Base-by-base conservation (phyloP, 2,113 vertebrate species). In the Pelmatolapia mariae region DNA sequence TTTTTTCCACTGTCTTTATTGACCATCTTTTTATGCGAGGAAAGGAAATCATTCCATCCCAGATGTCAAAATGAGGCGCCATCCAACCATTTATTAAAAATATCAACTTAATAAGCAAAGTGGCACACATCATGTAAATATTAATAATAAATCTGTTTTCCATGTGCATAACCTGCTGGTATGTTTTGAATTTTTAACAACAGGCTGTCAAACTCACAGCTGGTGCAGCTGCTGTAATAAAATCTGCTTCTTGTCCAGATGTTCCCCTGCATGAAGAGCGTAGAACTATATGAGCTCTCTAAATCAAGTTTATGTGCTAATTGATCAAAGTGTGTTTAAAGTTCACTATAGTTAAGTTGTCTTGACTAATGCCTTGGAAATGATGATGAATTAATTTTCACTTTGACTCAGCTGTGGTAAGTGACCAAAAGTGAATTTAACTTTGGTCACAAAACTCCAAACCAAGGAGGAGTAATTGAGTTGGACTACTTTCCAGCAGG, bases 21-120 rank as follows among this genome's bases (percentile, higher is more conserved):
- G 33, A 66, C 61, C 33, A 38, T 38, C 33, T n/a, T 66, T 1
- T 61, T 38, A 38, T 38, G 10, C 1, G 0, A 66, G 0, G 0
- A 66, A 7, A n/a, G 18, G 18, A 38, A 19, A 22, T 66, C 18
- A 0, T 38, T 38, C 61, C 61, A 66, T 66, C 19, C n/a, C 1
- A 43, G n/a, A 71, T 43, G n/a, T 43, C 66, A 71, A 22, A 73
- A 43, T 45, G 38, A 71, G 12, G 8, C 8, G 0, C 66, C 38
- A 26, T 16, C 66, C 8, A 16, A 43, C 13, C 66, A 45, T 16
- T 18, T 1, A 45, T 24, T 15, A 73, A 45, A 73, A 45, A 15
- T 24, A 18, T 73, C 38, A 45, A 73, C 38, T 16, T 9, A 1
- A 73, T 22, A 16, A 15, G 22, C 66, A 73, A 73, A 16, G 38